Percentiles rank a stretch among this genome's conserved stretches.
Conservation (phyloP, 2,113 vertebrate species). For the Thomomys bottae region DNA sequence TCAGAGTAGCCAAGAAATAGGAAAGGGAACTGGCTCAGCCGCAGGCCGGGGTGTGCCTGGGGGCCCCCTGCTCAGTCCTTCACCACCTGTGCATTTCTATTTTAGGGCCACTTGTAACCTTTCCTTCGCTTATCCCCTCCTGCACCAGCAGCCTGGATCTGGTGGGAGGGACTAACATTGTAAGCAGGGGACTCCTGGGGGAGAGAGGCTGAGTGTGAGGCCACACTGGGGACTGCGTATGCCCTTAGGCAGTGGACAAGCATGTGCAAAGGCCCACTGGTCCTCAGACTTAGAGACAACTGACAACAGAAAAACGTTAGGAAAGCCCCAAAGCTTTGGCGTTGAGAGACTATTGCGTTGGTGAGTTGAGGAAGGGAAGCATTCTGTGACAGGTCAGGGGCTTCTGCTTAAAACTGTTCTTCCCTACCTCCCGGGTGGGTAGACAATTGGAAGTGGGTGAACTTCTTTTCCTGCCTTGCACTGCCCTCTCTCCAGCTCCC, state of each 20-base stretch:
- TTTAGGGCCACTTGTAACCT: background rate
- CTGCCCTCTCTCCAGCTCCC: background rate
- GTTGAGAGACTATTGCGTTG: background rate
- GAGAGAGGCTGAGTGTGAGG: background rate
- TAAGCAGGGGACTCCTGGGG: too few species aligned
- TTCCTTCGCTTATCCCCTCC: background rate
- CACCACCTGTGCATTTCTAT: background rate
- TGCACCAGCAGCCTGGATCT: background rate
- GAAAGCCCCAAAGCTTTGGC: background rate
- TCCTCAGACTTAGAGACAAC: background rate
- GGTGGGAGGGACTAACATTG: background rate
- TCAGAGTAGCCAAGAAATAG: background rate
- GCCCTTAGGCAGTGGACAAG: too few species aligned
- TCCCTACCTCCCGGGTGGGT: background rate
- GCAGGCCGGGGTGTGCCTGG: background rate
- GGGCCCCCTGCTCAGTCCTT: rapidly evolving
- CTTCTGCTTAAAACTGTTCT: background rate
- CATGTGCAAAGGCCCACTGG: background rate
- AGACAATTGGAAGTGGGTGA: background rate
- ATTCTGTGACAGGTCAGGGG: background rate
- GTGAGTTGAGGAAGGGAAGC: background rate
- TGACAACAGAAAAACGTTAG: too few species aligned
- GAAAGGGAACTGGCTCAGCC: background rate
- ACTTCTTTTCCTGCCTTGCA: background rate
- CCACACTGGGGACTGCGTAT: too few species aligned